A percentile compares a stretch with the other conserved stretches of the same genome.
Conservation (phyloP, 2,113 vertebrate genomes). For the Cricetomys ansorgei region DNA sequence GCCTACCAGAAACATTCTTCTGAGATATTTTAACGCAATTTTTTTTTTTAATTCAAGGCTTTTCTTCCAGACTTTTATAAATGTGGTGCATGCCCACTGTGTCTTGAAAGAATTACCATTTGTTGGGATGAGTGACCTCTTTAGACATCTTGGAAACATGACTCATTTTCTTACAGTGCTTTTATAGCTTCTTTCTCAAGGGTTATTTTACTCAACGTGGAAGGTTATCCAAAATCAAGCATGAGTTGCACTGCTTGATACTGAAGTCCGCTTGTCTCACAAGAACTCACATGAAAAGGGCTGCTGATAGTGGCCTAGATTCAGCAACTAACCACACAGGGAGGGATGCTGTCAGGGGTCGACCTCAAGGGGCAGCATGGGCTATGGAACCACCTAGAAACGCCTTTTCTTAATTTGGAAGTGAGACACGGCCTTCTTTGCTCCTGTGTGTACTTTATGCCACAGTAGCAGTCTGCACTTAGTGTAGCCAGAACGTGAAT, state of each 20-base stretch:
- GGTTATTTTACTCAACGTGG: constrained; percentile 78
- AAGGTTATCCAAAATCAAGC: constrained; percentile 80
- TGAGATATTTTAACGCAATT: constrained; percentile 72
- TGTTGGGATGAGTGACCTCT: constrained; percentile 80
- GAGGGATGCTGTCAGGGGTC: constrained; percentile 61
- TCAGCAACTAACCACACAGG: constrained; percentile 59
- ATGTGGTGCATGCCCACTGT: constrained; percentile 68
- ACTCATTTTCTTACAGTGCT: constrained; percentile 74
- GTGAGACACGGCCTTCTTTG: constrained; percentile 68
- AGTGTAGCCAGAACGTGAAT: constrained; percentile 36
- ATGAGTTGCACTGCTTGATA: constrained; percentile 71
- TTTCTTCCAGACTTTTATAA: constrained; percentile 79
- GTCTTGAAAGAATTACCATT: constrained; percentile 82
- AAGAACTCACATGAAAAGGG: constrained; percentile 59
- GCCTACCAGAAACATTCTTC: constrained; percentile 70
- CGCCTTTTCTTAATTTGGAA: constrained; percentile 73
- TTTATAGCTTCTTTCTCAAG: constrained; percentile 82
- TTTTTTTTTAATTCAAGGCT: constrained; percentile 52
- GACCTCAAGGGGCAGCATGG: constrained; percentile 65
- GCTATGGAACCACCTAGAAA: constrained; percentile 75
- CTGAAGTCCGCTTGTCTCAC: constrained; percentile 56
- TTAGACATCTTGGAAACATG: constrained; percentile 79
- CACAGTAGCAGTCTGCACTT: constrained; percentile 55
- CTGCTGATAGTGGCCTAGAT: constrained; percentile 58
- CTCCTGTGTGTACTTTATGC: constrained; percentile 69